Conservation (phyloP, 2,888 invertebrate genomes). For the Sepiola atlantica region DNA sequence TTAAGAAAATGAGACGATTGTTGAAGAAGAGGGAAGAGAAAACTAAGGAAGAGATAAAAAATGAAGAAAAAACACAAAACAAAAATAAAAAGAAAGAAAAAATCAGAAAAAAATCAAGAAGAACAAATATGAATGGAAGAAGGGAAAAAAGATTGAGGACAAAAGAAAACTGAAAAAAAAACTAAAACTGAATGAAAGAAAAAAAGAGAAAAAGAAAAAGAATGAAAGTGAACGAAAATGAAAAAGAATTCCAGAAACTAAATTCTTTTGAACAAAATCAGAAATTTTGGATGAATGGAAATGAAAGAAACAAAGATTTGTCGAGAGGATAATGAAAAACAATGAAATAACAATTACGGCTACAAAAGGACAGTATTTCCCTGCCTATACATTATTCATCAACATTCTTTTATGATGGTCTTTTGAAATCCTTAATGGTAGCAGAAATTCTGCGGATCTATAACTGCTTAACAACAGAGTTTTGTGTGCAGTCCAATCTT, state of each 20-base stretch:
- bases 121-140: no score
- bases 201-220: neutral
- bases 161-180: no score
- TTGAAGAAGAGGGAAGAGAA: no score
- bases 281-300: no score
- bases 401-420: neutral
- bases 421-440: neutral
- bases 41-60: no score
- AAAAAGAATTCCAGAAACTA: neutral
- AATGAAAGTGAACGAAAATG: neutral
- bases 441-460: neutral
- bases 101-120: no score
- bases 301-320: neutral
- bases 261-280: neutral
- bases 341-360: slow-evolving; percentile 2
- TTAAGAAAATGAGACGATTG: no score
- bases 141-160: no score
- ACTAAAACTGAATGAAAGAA: no score
- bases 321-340: neutral
- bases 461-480: neutral
- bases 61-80: no score
- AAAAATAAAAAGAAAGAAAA: no score
- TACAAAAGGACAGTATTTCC: neutral
- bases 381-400: neutral
- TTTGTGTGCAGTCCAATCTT: neutral